These are phyloP conservation scores for Tragulus kanchil DNA, from an alignment of 2,113 vertebrate species.

Conservation along the genomic window DNA sequence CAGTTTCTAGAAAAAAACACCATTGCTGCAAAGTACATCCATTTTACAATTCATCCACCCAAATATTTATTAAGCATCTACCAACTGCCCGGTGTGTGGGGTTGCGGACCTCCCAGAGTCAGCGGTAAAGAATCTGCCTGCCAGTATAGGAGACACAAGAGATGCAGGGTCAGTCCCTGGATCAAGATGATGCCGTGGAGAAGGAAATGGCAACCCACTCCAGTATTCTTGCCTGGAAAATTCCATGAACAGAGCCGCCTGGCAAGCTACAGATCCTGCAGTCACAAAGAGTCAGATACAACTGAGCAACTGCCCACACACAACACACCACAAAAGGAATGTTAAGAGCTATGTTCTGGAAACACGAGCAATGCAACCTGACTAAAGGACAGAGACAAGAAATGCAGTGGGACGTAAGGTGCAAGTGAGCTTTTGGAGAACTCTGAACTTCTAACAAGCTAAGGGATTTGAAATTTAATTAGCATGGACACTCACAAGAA, in stretches of 20 bases:
- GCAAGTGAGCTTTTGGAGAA: neutral
- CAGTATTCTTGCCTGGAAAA: neutral
- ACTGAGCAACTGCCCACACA: accelerated
- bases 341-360: neutral
- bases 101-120: too few relatives aligned
- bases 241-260: neutral
- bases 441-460: conserved; percentile 10
- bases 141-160: neutral
- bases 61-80: conserved; percentile 4
- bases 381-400: conserved; percentile 33
- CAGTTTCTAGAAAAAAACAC: neutral
- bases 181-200: neutral
- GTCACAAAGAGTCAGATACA: neutral
- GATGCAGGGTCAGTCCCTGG: neutral
- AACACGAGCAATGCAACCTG: neutral
- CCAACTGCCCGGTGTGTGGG: neutral
- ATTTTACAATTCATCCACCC: neutral
- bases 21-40: neutral
- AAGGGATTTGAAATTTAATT: conserved; percentile 64
- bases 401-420: conserved; percentile 4
- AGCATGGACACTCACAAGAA: conserved; percentile 53
- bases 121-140: neutral
- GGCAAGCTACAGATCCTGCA: neutral
- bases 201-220: neutral
- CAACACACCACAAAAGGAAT: neutral